Evolutionary conservation across 2,113 vertebrate genomes (phyloP), one percentile per base, ranked within the genome.

Genomic region (Charadrius vociferus): DNA sequence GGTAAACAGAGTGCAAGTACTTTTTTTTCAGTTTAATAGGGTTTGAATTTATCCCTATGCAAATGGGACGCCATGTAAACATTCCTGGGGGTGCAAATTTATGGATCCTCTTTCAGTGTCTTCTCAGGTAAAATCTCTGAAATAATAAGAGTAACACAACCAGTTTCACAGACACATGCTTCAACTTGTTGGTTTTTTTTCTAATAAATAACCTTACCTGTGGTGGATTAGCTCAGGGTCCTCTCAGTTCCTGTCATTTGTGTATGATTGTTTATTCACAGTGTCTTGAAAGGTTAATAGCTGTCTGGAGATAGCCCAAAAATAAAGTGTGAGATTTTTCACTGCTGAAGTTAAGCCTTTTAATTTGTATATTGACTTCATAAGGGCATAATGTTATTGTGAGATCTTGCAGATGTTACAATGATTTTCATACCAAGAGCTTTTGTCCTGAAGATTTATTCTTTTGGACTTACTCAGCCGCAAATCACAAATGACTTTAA

Each of bases 371-470:
- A 52, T 94, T 90, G 50, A 70, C 67, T 94, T 86, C 37, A 59
- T 58, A 89, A 90, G 85, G 58, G 52, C 1, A 0, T 68, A 61
- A 45, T 61, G 70, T 53, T 79, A 66, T 75, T 95, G 94, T 81
- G 73, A 96, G 73, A 62, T 32, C 45, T 93, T 24, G 39, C 73
- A 82, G 81, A 83, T 55, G 50, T 87, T 93, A 79, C 62, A 83
- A 0, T 34, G 84, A 58, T 91, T 95, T 90, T 88, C 32, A 47
- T 49, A 47, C 78, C 1, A 9, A 91, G 59, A 73, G 47, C 47
- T 96, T 97, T 96, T 86, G 56, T 94, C 71, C 32, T 78, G 41
- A 74, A 80, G 50, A 88, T 85, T 80, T 81, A 52, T 75, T 97
- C 65, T 95, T 89, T 80, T 59, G 78, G 65, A 86, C 68, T 91